Base-by-base conservation (phyloP, 2,797 vertebrate genomes). In the Merluccius polli region DNA sequence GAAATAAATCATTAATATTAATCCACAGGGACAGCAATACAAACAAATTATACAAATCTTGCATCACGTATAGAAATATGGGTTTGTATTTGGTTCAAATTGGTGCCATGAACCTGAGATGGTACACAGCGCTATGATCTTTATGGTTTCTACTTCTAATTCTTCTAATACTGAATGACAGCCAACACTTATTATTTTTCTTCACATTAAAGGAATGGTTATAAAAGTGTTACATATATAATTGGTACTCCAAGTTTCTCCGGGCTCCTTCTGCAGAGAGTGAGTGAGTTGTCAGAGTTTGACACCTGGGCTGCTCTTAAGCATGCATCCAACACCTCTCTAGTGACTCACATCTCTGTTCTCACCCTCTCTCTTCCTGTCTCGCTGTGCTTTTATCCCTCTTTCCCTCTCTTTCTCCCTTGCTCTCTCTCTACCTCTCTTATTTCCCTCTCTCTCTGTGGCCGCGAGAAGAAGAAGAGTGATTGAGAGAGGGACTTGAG, bases 401-500 rank as follows among this genome's bases (percentile, higher is more conserved):
- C 9, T 72, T n/a, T 52, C 35, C 83, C 16, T 15, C 5, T 44
- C 12, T 44, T 15, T 84, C 29, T 77, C 72, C 48, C 71, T 63
- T 24, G 59, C 31, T 8, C 73, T 69, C 44, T 52, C 44, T 32
- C 67, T 33, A 27, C 8, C 72, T 24, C 16, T 52, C 44, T 9
- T 52, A 73, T 76, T 79, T 74, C 33, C 41, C 67, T 41, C 69
- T 32, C 44, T 52, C 18, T 18, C 16, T 52, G 44, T 52, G 44
- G 44, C 44, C 18, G 16, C 16, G 44, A 52, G 44, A 52, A 21
- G 18, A 52, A 7, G 72, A 81, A 83, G 82, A 85, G 76, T 87
- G 85, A 89, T 87, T 77, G 83, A 88, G 84, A 73, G 83, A 84
- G 78, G 77, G 75, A 74, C 81, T 82, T 65, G 69, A 70, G 77